A percentile compares a stretch with the other conserved stretches of the same genome.
Conservation (phyloP, 37 sponge, comb jelly and placozoan species). For the Halisarca cf. caerulea region DNA sequence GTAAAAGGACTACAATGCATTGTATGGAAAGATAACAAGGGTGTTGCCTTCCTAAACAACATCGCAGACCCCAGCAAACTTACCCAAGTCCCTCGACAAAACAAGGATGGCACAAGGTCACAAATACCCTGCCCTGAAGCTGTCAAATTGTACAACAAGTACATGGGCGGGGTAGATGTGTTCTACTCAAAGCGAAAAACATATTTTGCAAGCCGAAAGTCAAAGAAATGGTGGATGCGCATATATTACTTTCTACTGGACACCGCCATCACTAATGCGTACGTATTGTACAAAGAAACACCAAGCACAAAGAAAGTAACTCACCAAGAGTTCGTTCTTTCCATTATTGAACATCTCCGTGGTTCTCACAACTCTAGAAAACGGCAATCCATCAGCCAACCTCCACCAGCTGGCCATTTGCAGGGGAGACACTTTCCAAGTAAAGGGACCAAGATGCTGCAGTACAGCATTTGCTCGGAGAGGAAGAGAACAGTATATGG, state of each 20-base stretch:
- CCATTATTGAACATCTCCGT: background rate
- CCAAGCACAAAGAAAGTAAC: background rate
- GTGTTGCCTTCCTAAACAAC: constrained; percentile 1
- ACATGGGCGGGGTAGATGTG: constrained; percentile 24
- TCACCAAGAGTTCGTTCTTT: constrained; percentile 1
- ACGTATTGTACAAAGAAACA: constrained; percentile 15
- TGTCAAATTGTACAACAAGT: constrained; percentile 12
- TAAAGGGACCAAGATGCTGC: background rate
- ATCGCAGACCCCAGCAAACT: background rate
- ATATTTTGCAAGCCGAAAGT: constrained; percentile 17
- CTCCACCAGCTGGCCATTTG: background rate
- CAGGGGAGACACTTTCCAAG: background rate
- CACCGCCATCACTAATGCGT: constrained; percentile 30
- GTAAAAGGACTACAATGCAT: background rate
- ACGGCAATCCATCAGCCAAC: background rate
- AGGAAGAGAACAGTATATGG: constrained; percentile 4
- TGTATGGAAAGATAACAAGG: constrained; percentile 41
- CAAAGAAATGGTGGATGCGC: constrained; percentile 40
- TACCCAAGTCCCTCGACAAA: background rate
- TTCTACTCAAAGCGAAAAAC: background rate
- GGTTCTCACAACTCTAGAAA: constrained; percentile 17
- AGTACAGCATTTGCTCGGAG: background rate
- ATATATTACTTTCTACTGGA: constrained; percentile 39
- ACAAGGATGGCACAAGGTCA: constrained; percentile 36
- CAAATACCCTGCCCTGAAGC: constrained; percentile 24